phyloP scores from a whole-genome alignment of 30 jellyfish, hydroid and myxozoan genomes.

The Turritopsis dohrnii region DNA sequence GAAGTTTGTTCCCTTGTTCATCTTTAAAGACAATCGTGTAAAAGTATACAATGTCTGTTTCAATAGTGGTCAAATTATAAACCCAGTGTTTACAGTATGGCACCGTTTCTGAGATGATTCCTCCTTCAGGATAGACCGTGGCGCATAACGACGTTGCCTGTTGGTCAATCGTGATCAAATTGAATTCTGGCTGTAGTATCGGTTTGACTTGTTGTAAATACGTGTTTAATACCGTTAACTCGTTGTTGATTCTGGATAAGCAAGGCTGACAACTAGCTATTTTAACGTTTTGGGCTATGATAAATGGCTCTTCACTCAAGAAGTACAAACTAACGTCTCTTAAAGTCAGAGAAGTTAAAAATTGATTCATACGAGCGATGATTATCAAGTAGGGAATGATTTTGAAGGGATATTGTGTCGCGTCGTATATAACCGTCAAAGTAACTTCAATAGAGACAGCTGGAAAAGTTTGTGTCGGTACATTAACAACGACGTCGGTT shows the following conservation, averaged over 20 bases:
- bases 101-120: not conserved
- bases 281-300: not conserved
- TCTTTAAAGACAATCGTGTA: not conserved
- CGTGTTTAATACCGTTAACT: not conserved
- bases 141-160: not conserved
- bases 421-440: not conserved
- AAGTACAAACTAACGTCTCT: not conserved
- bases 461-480: not conserved
- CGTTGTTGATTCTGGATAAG: not conserved
- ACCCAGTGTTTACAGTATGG: slow-evolving; percentile 6
- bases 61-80: not conserved
- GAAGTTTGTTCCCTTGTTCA: slow-evolving; percentile 32
- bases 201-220: not conserved
- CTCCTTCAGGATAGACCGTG: not conserved
- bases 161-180: not conserved
- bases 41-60: not conserved
- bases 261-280: not conserved
- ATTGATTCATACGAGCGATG: not conserved
- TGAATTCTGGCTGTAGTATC: not conserved
- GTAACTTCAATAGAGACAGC: not conserved
- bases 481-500: not conserved
- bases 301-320: not conserved
- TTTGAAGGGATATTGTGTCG: not conserved
- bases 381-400: not conserved
- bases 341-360: not conserved